Base-by-base conservation (phyloP, 1,140 invertebrate species). In the Phocides pigmalion region DNA sequence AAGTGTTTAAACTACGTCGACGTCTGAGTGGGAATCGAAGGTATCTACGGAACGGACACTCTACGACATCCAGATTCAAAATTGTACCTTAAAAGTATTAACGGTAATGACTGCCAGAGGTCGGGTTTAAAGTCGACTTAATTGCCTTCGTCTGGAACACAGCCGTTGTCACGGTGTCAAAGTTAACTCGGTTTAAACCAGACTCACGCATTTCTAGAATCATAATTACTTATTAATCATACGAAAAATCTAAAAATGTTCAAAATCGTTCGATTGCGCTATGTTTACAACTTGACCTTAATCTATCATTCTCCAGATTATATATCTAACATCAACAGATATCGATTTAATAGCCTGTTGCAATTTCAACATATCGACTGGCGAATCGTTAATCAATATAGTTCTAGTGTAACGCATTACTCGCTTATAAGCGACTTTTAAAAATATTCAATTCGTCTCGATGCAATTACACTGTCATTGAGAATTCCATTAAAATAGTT, bases 31-130 rank as follows among this genome's bases (percentile, higher is more conserved):
- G 58, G 65, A 54, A 74, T 61, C 59, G 64, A 59, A 66, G 67
- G 72, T 76, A 72, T 70, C 82, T 85, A 83, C 74, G 64, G 68
- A 51, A 54, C 16, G 17, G 68, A 32, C 72, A 68, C 50, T 76
- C 84, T 49, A 61, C 56, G 82, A 84, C 82, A 87, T 73, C 75
- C 70, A 85, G 73, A 85, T 80, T 72, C 41, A 28, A 61, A 54
- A 61, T 15, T 32, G 56, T 59, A 49, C 14, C 19, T 50, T 65
- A 79, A 75, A 51, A 67, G 62, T 46, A 54, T 19, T 64, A 47
- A 64, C 32, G 42, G 15, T 9, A 54, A 28, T 17, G n/a, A 14
- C 11, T 2, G 56, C 22, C 37, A 20, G 6, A 22, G 49, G 56
- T 61, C 44, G 32, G 39, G 44, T 11, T 44, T 37, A 61, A 37